Evolutionary conservation across 92 coral and sea anemone genomes (phyloP).

Genomic region (Pocillopora grandis): DNA sequence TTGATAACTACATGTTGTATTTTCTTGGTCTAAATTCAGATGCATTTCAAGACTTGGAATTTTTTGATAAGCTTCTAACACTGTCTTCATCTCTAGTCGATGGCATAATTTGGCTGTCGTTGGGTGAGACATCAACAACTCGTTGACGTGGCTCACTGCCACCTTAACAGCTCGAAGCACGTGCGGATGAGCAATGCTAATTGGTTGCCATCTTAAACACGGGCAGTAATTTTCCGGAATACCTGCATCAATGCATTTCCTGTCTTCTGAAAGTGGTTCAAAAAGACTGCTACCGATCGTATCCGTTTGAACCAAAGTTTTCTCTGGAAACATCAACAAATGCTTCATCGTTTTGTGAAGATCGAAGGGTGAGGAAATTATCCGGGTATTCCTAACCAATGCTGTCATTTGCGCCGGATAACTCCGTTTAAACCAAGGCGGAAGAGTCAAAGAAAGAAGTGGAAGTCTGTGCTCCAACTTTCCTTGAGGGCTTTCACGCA

Average conservation of each 20-base stretch:
- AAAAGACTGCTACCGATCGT: conserved; percentile 56
- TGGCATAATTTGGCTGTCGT: conserved; percentile 41
- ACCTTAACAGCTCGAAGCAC: conserved; percentile 1
- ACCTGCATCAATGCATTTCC: conserved; percentile 69
- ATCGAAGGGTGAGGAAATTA: conserved; percentile 70
- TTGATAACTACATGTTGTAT: conserved; percentile 56
- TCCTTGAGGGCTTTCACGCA: conserved; percentile 68
- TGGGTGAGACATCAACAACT: conserved; percentile 35
- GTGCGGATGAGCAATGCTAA: too few relatives aligned
- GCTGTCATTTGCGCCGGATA: conserved; percentile 34
- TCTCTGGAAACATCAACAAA: conserved; percentile 47
- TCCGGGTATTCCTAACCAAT: conserved; percentile 50
- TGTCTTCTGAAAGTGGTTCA: conserved; percentile 27
- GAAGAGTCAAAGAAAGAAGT: conserved; percentile 23
- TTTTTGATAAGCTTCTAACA: conserved; percentile 60
- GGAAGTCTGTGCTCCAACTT: conserved; percentile 79
- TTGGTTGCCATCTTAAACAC: too few relatives aligned
- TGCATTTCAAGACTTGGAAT: conserved; percentile 37
- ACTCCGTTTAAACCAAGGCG: conserved; percentile 43
- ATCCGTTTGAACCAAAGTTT: conserved; percentile 17
- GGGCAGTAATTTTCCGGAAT: conserved; percentile 52
- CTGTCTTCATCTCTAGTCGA: conserved; percentile 32
- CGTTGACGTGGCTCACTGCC: conserved; percentile 56
- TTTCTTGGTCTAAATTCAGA: background rate
- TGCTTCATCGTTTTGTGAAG: conserved; percentile 21